A percentile compares a stretch with the other conserved stretches of the same genome.
Evolutionary conservation across 2,113 vertebrate genomes (phyloP).

Genomic region (Phylloscopus trochilus): DNA sequence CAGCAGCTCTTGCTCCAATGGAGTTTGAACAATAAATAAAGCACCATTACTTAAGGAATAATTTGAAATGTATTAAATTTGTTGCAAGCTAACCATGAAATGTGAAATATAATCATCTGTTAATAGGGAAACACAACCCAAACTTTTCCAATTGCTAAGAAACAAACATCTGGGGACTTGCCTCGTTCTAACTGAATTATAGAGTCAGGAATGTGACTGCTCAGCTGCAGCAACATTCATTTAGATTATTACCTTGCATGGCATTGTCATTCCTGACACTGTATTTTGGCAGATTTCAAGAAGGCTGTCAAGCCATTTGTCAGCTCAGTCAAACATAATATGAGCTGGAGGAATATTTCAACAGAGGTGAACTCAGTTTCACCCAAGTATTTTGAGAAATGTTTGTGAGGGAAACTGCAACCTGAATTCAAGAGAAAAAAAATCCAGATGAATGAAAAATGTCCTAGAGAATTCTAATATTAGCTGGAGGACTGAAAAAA

Average conservation of each 20-base stretch:
- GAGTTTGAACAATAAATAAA: background rate
- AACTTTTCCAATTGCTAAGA: background rate
- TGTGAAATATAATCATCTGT: background rate
- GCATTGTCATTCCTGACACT: constrained; percentile 17
- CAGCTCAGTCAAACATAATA: constrained; percentile 41
- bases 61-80: background rate
- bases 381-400: background rate
- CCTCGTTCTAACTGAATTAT: background rate
- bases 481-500: background rate
- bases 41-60: background rate
- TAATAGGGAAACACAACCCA: background rate
- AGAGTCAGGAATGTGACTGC: background rate
- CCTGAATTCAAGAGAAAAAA: background rate
- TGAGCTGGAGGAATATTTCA: constrained; percentile 22
- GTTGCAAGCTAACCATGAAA: background rate
- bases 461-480: background rate
- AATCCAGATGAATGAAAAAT: background rate
- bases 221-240: constrained; percentile 1
- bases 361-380: constrained; percentile 10
- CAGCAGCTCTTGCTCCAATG: background rate
- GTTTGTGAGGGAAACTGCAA: background rate
- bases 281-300: constrained; percentile 48
- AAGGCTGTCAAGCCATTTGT: constrained; percentile 45
- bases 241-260: constrained; percentile 22
- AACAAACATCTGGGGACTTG: background rate